phyloP scores from a whole-genome alignment of 92 coral and sea anemone genomes.

The Metridium senile region DNA sequence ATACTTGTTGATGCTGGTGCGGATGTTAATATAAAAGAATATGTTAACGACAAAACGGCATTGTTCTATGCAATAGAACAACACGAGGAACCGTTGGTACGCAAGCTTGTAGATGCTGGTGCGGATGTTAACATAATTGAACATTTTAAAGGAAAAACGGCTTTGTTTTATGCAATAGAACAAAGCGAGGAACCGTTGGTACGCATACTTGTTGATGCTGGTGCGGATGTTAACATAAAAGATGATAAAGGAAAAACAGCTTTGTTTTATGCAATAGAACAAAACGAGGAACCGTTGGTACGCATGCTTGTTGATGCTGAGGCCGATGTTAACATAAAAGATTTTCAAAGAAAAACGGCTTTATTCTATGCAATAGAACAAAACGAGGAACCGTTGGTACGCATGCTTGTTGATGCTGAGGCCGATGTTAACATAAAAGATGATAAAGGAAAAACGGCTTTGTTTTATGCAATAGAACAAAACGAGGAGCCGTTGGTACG shows the following conservation, averaged over 20 bases:
- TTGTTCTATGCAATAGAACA: background rate
- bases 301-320: background rate
- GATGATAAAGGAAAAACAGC: conserved; percentile 20
- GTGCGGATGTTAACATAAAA: conserved; percentile 10
- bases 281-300: background rate
- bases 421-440: too few relatives aligned
- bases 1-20: background rate
- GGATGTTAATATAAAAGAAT: background rate
- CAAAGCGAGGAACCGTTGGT: background rate
- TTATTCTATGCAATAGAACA: too few relatives aligned
- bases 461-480: background rate
- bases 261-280: background rate
- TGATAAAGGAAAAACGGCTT: background rate
- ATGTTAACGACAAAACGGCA: background rate
- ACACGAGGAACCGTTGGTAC: background rate
- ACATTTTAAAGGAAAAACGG: background rate
- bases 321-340: background rate
- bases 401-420: too few relatives aligned
- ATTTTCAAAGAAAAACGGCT: too few relatives aligned
- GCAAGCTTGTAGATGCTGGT: background rate
- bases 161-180: conserved; percentile 4
- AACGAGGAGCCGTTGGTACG: background rate
- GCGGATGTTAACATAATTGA: conserved; percentile 18
- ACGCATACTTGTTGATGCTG: background rate
- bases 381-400: too few relatives aligned